Evolutionary conservation across 2,797 vertebrate species (phyloP), one percentile per base, ranked within the genome.

Genomic region (Bufotes viridis): DNA sequence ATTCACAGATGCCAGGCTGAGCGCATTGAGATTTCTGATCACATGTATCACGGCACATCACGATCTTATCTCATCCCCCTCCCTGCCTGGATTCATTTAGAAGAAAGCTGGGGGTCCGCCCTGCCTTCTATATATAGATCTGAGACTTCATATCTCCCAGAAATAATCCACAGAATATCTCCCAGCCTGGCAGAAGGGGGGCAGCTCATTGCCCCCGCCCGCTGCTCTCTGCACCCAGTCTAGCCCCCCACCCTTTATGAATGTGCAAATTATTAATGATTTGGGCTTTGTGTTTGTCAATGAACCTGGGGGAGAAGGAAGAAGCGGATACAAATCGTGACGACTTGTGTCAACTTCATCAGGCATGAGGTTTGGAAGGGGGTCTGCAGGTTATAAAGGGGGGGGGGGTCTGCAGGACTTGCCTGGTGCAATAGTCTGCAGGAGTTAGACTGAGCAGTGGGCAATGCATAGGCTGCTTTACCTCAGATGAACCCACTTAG

Each of bases 251-350:
- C 91, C 90, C 90, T 91, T 93, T 94, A 90, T 95, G 94, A 96
- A 95, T 94, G 94, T 75, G 91, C 92, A 86, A 90, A 92, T 94
- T 93, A 93, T 94, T 92, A 84, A 94, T 91, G 94, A 90, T 92
- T 58, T 0, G 87, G 90, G 93, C 93, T 92, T 92, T 93, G 93
- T 93, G 92, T 93, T 93, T 92, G 94, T 96, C 95, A 96, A 96
- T 96, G 95, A 92, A 94, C 93, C 92, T 92, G 93, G 93, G 93
- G 92, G 95, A 93, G 94, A 67, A 49, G 84, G 57, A 90, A 90
- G 76, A 90, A 90, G 88, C 87, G 63, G 88, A 88, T 81, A 67
- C 89, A 76, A 76, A 53, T 14, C 55, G 1, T 0, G 2, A 81
- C 13, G 89, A 90, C 78, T 24, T 86, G 53, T 78, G 81, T 82